Evolutionary conservation across 2,888 invertebrate species (phyloP).

Genomic region (Xestia c-nigrum): DNA sequence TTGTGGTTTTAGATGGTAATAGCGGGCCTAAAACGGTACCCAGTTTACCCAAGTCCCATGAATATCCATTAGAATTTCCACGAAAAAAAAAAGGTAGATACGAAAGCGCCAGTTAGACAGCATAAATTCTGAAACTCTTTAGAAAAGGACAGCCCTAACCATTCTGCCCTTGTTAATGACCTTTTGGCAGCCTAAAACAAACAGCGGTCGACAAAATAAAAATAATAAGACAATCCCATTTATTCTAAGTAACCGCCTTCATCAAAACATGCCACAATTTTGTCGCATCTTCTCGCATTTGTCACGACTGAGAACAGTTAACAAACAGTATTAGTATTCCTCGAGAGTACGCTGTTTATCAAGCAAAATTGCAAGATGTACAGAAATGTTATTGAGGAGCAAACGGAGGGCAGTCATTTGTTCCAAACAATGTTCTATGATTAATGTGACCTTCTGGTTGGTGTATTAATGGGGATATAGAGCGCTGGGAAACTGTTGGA

Average conservation of each 20-base stretch:
- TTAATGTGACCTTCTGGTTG: constrained; percentile 47
- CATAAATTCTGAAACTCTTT: constrained; percentile 48
- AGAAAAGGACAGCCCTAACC: constrained; percentile 15
- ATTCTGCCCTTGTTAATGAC: constrained; percentile 41
- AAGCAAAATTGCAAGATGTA: constrained; percentile 64
- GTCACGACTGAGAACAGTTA: constrained; percentile 43
- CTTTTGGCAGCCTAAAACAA: constrained; percentile 31
- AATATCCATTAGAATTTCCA: constrained; percentile 24
- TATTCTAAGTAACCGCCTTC: constrained; percentile 25
- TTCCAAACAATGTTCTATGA: constrained; percentile 59
- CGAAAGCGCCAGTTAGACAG: constrained; percentile 17
- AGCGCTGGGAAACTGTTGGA: constrained; percentile 8
- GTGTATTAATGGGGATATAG: constrained; percentile 41
- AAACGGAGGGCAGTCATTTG: constrained; percentile 57
- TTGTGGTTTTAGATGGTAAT: background rate
- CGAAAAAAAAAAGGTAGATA: constrained; percentile 5
- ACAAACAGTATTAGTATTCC: constrained; percentile 63
- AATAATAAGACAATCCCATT: constrained; percentile 46
- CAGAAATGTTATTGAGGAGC: constrained; percentile 57
- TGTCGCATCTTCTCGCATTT: constrained; percentile 44
- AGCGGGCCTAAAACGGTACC: constrained; percentile 7
- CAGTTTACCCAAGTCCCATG: background rate
- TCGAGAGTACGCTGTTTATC: constrained; percentile 51
- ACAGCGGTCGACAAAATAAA: constrained; percentile 37
- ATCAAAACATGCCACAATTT: constrained; percentile 52